Base-by-base conservation (phyloP, 2,797 vertebrate species). In the Falco concolor region DNA sequence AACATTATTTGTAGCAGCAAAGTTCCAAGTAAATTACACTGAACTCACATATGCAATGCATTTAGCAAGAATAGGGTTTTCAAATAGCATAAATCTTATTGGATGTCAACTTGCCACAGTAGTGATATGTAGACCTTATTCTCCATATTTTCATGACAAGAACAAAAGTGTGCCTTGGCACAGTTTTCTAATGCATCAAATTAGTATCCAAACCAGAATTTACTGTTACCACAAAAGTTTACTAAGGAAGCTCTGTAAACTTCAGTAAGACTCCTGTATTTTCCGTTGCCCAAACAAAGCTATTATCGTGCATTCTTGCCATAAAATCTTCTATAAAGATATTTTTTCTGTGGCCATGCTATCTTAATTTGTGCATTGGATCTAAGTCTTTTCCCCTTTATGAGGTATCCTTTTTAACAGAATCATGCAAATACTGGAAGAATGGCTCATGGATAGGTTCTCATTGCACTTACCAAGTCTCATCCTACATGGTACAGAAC, bases 61-160 rank as follows among this genome's bases (percentile, higher is more conserved):
- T 96, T 96, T 89, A 95, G 84, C 53, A 90, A 94, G 93, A 97
- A 96, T n/a, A 90, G 60, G 72, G 44, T 85, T 97, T 97, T 96
- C 78, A 92, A 92, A 93, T 70, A 84, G 59, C 75, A 95, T 96
- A 93, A 93, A 90, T 97, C 92, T 95, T 93, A 30, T 36, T 85
- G 96, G 72, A 44, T 94, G 86, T 90, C 96, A 97, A 15, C 72
- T 91, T 94, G 93, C 70, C 63, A 90, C 53, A 85, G 68, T n/a
- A 91, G 84, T 85, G 63, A 96, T 81, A 76, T 69, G 70, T 87
- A 96, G 64, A 83, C 70, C 67, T 95, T 93, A 82, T 89, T 95
- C 95, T 93, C 93, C 77, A 53, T 88, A 92, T 97, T 97, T 97
- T 94, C 65, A 92, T 63, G 70, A 96, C 78, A 96, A 95, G 95